Evolutionary conservation across 2,888 invertebrate species (phyloP), one percentile per base, ranked within the genome.

Genomic region (Microdon myrmicae): DNA sequence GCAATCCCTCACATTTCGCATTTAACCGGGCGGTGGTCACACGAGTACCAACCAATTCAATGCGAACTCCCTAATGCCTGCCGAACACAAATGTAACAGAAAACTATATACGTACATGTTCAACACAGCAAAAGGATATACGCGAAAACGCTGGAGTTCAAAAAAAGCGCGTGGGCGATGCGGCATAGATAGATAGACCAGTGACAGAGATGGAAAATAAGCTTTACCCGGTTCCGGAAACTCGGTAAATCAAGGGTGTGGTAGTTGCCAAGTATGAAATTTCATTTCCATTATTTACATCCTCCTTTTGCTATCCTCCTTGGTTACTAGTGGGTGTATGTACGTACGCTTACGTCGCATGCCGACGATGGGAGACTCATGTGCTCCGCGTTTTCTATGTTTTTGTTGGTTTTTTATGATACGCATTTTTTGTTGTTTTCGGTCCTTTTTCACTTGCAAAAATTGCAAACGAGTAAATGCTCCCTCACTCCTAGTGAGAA

Each of bases 151-250:
- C 41, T 48, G 56, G 56, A 56, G 48, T 41, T 56, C 35, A 10
- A 38, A 13, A 35, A 41, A 47, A 48, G 41, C 37, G 56, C 29
- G 56, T 48, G 56, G 34, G 48, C 25, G 41, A 29, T 17, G 16
- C n/a, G 3, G 17, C 8, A 4, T 5, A 5, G 9, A 12, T 12
- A 22, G 9, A 5, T 31, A 14, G 16, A 29, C 17, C 14, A 37
- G 31, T 7, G 19, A 22, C 6, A 7, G n/a, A 28, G 22, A 39
- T 4, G 13, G 39, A 43, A 31, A 35, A 22, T 43, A 49, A 49
- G 49, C 49, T 58, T 58, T 54, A 29, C 58, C 58, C 41, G 58
- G 58, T 49, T 49, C 58, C 58, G 58, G 58, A 58, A 58, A 48
- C 48, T 48, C 22, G 17, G 43, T 26, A 49, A 58, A 49, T 49